Base-by-base conservation (phyloP, 2,888 invertebrate species). In the Bellardia pandia region DNA sequence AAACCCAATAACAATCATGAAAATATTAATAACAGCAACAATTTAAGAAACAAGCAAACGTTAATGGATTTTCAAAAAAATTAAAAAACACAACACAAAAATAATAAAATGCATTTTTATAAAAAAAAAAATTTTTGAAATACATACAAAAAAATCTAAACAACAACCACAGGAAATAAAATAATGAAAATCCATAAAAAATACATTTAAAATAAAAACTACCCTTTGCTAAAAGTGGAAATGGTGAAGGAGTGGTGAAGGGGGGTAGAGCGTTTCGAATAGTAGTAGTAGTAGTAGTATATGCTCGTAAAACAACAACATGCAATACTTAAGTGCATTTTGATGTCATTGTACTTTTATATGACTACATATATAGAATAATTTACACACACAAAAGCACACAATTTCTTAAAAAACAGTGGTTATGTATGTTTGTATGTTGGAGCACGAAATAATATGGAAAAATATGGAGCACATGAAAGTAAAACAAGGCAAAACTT, bases 281-380 rank as follows among this genome's bases (percentile, higher is more conserved):
- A 42, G 30, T 42, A 11, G 23, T 33, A 40, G 23, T 4, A 53
- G 69, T 9, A 72, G 33, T 53, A 51, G 64, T 56, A 72, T 58
- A 77, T 62, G 7, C 33, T 72, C 78, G 16, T 64, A 56, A 78
- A 85, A 74, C 81, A 78, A 66, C 80, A 79, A 86, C 84, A 88
- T 86, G 86, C 88, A 88, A 84, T 76, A 75, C 53, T 76, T 85
- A 88, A 88, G 88, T 88, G 88, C 88, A 89, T 88, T 89, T 85
- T 86, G 85, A 85, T 89, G 88, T 89, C 88, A 88, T 83, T 89
- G 88, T 79, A 86, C 89, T 85, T 81, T 56, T 58, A 58, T 83
- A 58, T 53, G 79, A 79, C 74, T 82, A n/a, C n/a, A n/a, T n/a
- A 74, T 58, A 85, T 79, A 40, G 56, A 76, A 85, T 75, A 68